Base-by-base conservation (phyloP, 2,888 invertebrate genomes). In the Coleophora flavipennella region DNA sequence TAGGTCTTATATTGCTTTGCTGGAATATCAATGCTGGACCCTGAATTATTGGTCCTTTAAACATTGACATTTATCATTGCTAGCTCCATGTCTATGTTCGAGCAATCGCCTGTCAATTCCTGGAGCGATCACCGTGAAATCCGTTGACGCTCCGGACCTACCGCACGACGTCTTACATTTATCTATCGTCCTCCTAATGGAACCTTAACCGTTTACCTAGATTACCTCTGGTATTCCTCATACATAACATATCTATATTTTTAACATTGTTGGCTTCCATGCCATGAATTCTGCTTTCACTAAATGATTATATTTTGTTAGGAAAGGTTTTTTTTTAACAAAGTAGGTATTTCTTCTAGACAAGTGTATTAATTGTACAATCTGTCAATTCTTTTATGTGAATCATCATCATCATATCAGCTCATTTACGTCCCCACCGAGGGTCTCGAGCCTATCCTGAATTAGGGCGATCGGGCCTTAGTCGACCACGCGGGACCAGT, bases 61-160 rank as follows among this genome's bases (percentile, higher is more conserved):
- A 20, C 20, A 20, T 20, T 20, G 20, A 20, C 20, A 20, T 20
- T 20, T 6, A 20, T 33, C 8, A 14, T 8, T 42, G 31, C 35
- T 26, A 39, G 38, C 31, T 29, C 45, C 38, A 41, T 39, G 13
- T 37, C 20, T 26, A 14, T 42, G 11, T 14, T n/a, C 33, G 11
- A 42, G 47, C 42, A 46, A n/a, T 52, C 55, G 57, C 49, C 67
- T 67, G 74, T 75, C 76, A 76, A 70, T 67, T 66, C 54, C 46
- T 38, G 44, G 31, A 44, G 42, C 45, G 65, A 65, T 62, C 59
- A 57, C 67, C 71, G 68, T 72, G 66, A 70, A 74, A 70, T 71
- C 66, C 48, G 54, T 61, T 50, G 51, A 55, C 55, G 51, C 39
- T 38, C 31, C 25, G 51, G 75, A 77, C 75, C 75, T 61, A 72